phyloP scores from a whole-genome alignment of 2,113 vertebrate species.

The Sciurus niger region DNA sequence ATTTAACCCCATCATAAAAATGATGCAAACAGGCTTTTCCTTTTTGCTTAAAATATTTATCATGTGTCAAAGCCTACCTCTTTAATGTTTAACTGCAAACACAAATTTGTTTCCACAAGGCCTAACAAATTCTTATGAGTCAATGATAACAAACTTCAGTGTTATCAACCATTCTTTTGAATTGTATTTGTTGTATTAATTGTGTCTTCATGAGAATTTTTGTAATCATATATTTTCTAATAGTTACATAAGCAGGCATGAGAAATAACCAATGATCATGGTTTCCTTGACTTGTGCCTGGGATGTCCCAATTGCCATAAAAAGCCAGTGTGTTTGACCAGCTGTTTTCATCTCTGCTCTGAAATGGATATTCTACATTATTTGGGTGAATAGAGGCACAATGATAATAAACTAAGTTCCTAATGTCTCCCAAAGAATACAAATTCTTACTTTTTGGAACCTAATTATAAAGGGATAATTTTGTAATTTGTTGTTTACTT shows the following conservation, averaged over 20 bases:
- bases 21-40: neutral
- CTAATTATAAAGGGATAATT: neutral
- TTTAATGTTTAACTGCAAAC: conserved; percentile 11
- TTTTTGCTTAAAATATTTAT: conserved; percentile 77
- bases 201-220: neutral
- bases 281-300: neutral
- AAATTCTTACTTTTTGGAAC: conserved; percentile 1
- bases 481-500: neutral
- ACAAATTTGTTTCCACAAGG: conserved; percentile 16
- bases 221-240: neutral
- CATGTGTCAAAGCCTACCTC: conserved; percentile 37
- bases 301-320: neutral
- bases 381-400: neutral
- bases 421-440: neutral
- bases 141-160: neutral
- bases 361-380: neutral
- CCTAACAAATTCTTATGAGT: neutral
- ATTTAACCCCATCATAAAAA: conserved; percentile 67
- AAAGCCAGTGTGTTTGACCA: neutral
- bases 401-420: neutral
- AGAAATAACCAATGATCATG: neutral
- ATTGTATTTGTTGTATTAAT: neutral
- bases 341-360: neutral
- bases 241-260: neutral
- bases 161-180: neutral